Conservation (phyloP, 2,888 invertebrate species). For the Balanococcus diminutus region DNA sequence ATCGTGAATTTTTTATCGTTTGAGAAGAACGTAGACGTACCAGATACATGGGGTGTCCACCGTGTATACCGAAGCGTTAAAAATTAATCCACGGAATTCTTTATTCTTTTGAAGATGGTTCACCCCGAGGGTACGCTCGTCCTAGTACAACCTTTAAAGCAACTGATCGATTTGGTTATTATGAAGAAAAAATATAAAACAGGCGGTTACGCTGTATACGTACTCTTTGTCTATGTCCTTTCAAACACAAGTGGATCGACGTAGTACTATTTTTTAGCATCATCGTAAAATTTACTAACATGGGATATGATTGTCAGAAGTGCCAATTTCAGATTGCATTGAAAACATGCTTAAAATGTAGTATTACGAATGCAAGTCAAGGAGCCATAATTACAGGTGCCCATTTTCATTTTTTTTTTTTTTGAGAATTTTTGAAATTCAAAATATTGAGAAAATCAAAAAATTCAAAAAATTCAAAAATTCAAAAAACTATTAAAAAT, state of each 20-base stretch:
- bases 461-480: too few relatives aligned
- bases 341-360: too few relatives aligned
- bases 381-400: too few relatives aligned
- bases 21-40: not conserved
- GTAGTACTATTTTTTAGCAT: too few relatives aligned
- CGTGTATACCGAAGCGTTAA: not conserved
- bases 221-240: not conserved
- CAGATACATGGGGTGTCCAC: not conserved
- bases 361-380: too few relatives aligned
- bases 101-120: conserved; percentile 22
- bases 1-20: not conserved
- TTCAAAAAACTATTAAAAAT: too few relatives aligned
- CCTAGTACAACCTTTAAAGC: not conserved
- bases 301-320: too few relatives aligned
- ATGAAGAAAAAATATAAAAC: not conserved
- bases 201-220: not conserved
- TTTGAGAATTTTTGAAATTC: too few relatives aligned
- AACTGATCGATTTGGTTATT: conserved; percentile 5
- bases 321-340: too few relatives aligned
- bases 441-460: too few relatives aligned
- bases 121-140: not conserved
- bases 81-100: conserved; percentile 12
- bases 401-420: too few relatives aligned
- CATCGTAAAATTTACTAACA: too few relatives aligned
- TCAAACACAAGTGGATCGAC: not conserved